Base-by-base conservation (phyloP, 2,113 vertebrate genomes). In the Microcebus ravelobensis region DNA sequence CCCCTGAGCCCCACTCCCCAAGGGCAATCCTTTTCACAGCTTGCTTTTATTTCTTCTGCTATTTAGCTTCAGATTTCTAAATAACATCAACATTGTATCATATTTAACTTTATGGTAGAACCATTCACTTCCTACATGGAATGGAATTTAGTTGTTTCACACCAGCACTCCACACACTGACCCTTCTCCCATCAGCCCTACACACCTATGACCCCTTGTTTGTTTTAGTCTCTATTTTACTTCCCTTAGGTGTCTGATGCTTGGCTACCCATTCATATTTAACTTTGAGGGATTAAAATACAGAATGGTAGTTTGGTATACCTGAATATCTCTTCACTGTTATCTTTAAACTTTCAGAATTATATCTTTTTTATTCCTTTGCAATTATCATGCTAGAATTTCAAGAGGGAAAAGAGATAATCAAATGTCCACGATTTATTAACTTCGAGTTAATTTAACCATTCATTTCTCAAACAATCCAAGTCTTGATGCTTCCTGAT, bases 351-450 rank as follows among this genome's bases (percentile, higher is more conserved):
- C 31, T 81, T 70, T 12, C 18, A 25, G 79, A 63, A 89, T 42
- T 83, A 13, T 11, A 73, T 6, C 34, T 50, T 90, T 96, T 89
- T 68, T 73, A 81, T 70, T 86, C 17, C 31, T 81, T 81, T 77
- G 74, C 57, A 86, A 8, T 92, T 55, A 48, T 68, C 80, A 42
- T 70, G 42, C 48, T 84, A 91, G 83, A 45, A 87, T 92, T 94
- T 76, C 45, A 76, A 55, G 59, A 85, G 39, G 36, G 57, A 42
- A 92, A 93, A 77, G 68, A 34, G 13, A 67, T 65, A 87, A 59
- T 71, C 10, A 86, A 85, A 63, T 77, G 52, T 48, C 84, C 63
- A 57, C 17, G 48, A 45, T 45, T 23, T 23, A 79, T n/a, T n/a
- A 50, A 50, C 36, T 42, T 73, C 36, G 27, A 36, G 39, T 73